Base-by-base conservation (phyloP, 1,140 invertebrate genomes). In the Bombus impatiens region DNA sequence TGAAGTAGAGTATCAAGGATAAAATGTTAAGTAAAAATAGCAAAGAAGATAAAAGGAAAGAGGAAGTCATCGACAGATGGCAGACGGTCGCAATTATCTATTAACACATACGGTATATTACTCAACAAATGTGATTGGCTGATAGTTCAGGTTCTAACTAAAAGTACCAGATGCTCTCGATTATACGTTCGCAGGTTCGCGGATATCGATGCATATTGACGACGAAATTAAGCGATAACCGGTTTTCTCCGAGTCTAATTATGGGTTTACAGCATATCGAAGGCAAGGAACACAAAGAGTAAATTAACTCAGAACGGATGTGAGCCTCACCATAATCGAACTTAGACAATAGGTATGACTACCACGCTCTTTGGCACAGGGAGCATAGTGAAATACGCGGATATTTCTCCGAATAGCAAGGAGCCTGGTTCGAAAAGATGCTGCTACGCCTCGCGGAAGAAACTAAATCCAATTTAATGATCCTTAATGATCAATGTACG, bases 311-410 rank as follows among this genome's bases (percentile, higher is more conserved):
- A 68, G 81, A 47, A 77, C 86, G 86, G 86, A 88, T 84, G 81
- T 84, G 78, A 72, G 80, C 59, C 84, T 81, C 71, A 40, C 77
- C 77, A 88, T 88, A 88, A 88, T 84, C 77, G 57, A 59, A 88
- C 47, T 57, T 84, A 87, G 77, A 84, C 86, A 88, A 88, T 87
- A 87, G 87, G 40, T 72, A 53, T n/a, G 65, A 84, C 71, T 84
- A 77, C 80, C 76, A 87, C 85, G 76, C 81, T 88, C 78, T 47
- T 70, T 77, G 80, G 59, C 74, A 80, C 71, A 53, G 75, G n/a
- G 25, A 79, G 71, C 59, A 42, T 65, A 57, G 28, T 76, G 47
- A 84, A 80, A 87, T 71, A 88, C 71, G 77, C 82, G 76, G 59
- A 71, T 65, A 71, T 80, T 84, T 87, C 71, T 84, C 44, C 59